phyloP scores from a whole-genome alignment of 2,888 invertebrate genomes.

The Erynnis tages region DNA sequence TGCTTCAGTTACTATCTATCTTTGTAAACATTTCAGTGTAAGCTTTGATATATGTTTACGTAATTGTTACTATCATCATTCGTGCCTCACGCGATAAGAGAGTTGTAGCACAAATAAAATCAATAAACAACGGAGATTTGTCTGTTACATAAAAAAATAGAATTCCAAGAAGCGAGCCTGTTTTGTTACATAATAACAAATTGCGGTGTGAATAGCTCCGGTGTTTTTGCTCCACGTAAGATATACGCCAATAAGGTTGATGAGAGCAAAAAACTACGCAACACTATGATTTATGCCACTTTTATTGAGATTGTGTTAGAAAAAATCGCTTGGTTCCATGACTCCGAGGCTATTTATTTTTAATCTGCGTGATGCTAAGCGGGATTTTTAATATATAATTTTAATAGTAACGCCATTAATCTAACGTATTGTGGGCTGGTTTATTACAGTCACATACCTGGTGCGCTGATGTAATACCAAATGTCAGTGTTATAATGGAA shows the following conservation, averaged over 20 bases:
- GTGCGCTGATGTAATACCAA: not conserved
- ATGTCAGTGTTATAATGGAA: not conserved
- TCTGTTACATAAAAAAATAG: not conserved
- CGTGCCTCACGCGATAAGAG: too few species aligned
- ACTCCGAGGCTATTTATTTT: constrained; percentile 18
- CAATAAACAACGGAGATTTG: not conserved
- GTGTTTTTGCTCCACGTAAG: constrained; percentile 5
- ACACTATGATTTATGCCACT: constrained; percentile 13
- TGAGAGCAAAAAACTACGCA: constrained; percentile 20
- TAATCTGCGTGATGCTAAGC: constrained; percentile 8
- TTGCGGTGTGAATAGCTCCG: constrained; percentile 5
- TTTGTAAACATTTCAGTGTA: too few species aligned
- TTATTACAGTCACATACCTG: constrained; percentile 7
- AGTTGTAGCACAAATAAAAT: not conserved
- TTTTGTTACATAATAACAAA: constrained; percentile 10
- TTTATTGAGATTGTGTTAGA: constrained; percentile 5
- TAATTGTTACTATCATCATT: not conserved
- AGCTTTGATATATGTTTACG: too few species aligned
- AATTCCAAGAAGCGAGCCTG: not conserved
- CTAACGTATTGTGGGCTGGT: not conserved
- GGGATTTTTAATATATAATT: constrained; percentile 18
- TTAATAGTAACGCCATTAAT: constrained; percentile 16
- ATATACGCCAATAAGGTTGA: constrained; percentile 11
- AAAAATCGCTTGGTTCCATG: constrained; percentile 1
- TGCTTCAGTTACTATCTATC: too few species aligned